Conservation (phyloP, 2,797 vertebrate genomes). For the Gambusia yucatana region DNA sequence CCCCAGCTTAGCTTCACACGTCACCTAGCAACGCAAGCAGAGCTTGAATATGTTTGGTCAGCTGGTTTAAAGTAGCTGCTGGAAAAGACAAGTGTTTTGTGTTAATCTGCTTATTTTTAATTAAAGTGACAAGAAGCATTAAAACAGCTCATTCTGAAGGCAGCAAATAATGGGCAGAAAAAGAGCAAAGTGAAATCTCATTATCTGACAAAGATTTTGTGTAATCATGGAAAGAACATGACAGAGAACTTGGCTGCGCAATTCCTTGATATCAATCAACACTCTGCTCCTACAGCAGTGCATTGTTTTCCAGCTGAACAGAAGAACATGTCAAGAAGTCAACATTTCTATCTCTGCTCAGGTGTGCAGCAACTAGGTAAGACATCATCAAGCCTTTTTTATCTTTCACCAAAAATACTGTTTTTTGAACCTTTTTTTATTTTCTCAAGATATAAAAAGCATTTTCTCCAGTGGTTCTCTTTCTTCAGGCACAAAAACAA, state of each 20-base stretch:
- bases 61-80: no score
- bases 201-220: no score
- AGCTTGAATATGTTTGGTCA: no score
- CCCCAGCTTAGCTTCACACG: no score
- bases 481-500: slow-evolving; percentile 34
- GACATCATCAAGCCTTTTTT: neutral
- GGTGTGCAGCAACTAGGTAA: neutral
- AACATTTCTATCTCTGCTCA: neutral
- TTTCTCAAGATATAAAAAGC: slow-evolving; percentile 9
- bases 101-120: no score
- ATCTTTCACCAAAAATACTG: slow-evolving; percentile 2
- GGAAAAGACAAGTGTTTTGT: no score
- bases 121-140: no score
- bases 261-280: neutral
- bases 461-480: slow-evolving; percentile 38
- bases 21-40: no score
- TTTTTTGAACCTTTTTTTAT: slow-evolving; percentile 31
- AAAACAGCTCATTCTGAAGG: no score
- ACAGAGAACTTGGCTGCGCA: neutral
- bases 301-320: neutral
- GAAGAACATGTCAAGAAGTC: neutral
- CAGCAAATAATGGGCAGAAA: no score
- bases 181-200: no score
- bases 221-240: no score
- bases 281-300: neutral